A percentile compares a stretch with the other conserved stretches of the same genome.
Conservation (phyloP, 2,797 vertebrate genomes). For the Alfaro cultratus region DNA sequence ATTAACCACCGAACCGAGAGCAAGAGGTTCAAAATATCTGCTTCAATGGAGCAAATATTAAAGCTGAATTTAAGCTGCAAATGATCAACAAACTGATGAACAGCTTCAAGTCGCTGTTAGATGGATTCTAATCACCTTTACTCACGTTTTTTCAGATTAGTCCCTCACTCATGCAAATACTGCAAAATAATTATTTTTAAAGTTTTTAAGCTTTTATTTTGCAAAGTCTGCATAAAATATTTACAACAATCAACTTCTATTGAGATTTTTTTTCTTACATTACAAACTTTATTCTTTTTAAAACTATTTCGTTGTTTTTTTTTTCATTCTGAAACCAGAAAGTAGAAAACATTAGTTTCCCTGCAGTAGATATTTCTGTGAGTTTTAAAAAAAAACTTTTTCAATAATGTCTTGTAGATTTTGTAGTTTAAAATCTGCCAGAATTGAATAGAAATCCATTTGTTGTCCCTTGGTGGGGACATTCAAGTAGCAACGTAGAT, state of each 20-base stretch:
- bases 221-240: background rate
- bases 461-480: too few relatives aligned
- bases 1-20: background rate
- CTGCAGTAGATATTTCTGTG: background rate
- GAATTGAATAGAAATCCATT: too few relatives aligned
- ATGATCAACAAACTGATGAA: background rate
- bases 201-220: background rate
- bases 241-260: background rate
- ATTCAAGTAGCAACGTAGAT: too few relatives aligned
- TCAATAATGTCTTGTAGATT: background rate
- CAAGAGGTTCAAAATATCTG: background rate
- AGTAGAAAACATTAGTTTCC: background rate
- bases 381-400: too few relatives aligned
- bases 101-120: background rate
- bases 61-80: background rate
- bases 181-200: background rate
- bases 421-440: background rate
- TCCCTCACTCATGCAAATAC: too few relatives aligned
- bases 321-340: background rate
- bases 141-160: too few relatives aligned
- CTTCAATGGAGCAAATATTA: background rate
- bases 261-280: too few relatives aligned
- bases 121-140: background rate
- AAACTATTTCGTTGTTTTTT: background rate
- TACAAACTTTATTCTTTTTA: background rate